Percentiles rank a stretch among this genome's conserved stretches.
These are phyloP conservation scores for Drosophila repleta DNA, from an alignment of 1,140 invertebrate genomes.

Conservation along the genomic window DNA sequence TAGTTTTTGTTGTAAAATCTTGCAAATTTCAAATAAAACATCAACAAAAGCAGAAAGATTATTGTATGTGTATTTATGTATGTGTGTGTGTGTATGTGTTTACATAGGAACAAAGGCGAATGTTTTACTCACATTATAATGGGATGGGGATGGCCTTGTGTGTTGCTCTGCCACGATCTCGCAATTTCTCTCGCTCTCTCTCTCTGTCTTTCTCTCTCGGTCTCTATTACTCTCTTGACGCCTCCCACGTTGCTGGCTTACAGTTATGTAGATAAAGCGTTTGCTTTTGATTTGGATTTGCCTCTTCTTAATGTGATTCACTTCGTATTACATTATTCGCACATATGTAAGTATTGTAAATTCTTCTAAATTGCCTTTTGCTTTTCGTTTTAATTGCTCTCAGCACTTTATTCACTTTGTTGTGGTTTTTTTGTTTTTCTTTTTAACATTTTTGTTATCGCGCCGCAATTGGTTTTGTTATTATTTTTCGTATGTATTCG, in stretches of 20 bases:
- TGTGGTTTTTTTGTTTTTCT: constrained; percentile 14
- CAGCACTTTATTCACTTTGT: constrained; percentile 39
- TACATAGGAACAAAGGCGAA: constrained; percentile 36
- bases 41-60: constrained; percentile 8
- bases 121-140: constrained; percentile 59
- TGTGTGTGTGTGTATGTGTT: not conserved
- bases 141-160: constrained; percentile 48
- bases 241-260: constrained; percentile 66
- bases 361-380: constrained; percentile 33
- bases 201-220: constrained; percentile 32
- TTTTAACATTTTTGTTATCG: constrained; percentile 30
- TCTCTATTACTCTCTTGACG: constrained; percentile 4
- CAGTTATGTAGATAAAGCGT: constrained; percentile 45
- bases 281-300: constrained; percentile 24
- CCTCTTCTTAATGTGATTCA: constrained; percentile 38
- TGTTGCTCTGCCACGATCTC: constrained; percentile 46
- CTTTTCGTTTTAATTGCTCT: constrained; percentile 20
- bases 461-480: constrained; percentile 42
- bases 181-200: constrained; percentile 22
- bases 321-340: constrained; percentile 29
- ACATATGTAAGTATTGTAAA: constrained; percentile 26
- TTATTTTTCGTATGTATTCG: constrained; percentile 35
- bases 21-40: constrained; percentile 19
- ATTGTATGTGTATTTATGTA: not conserved
- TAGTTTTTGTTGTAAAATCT: constrained; percentile 9